Conservation (phyloP, 2,113 vertebrate species). For the Pseudonaja textilis region DNA sequence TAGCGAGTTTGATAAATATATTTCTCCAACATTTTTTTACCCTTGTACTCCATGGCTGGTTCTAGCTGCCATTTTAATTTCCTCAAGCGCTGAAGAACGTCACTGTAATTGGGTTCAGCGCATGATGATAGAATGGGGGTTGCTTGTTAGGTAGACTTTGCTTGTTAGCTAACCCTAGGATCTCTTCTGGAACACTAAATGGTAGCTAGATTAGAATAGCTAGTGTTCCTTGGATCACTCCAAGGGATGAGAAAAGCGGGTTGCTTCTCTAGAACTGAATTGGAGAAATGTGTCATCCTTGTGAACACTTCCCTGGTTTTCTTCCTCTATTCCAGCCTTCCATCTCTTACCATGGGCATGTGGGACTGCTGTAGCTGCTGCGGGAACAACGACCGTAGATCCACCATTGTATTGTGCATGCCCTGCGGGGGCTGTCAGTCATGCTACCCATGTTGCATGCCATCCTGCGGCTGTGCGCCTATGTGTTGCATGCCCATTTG, state of each 20-base stretch:
- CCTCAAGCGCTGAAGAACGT: neutral
- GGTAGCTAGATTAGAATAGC: neutral
- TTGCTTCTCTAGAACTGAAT: neutral
- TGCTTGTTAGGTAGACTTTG: neutral
- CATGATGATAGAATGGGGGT: neutral
- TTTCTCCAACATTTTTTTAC: neutral
- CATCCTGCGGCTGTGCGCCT: neutral
- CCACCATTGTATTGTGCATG: neutral
- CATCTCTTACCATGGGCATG: neutral
- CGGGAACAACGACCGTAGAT: accelerated
- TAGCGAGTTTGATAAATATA: neutral
- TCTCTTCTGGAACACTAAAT: neutral
- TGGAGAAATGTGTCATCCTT: neutral
- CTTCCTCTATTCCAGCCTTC: neutral
- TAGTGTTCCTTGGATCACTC: neutral
- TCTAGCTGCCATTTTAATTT: neutral
- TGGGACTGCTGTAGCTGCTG: neutral
- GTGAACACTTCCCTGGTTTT: neutral
- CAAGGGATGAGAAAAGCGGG: neutral
- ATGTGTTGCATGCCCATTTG: neutral
- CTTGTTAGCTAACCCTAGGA: neutral
- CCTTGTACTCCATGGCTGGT: neutral
- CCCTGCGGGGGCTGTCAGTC: neutral
- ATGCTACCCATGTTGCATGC: neutral
- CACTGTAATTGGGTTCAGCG: neutral